phyloP scores from a whole-genome alignment of 1,140 invertebrate species.

The Musca domestica region DNA sequence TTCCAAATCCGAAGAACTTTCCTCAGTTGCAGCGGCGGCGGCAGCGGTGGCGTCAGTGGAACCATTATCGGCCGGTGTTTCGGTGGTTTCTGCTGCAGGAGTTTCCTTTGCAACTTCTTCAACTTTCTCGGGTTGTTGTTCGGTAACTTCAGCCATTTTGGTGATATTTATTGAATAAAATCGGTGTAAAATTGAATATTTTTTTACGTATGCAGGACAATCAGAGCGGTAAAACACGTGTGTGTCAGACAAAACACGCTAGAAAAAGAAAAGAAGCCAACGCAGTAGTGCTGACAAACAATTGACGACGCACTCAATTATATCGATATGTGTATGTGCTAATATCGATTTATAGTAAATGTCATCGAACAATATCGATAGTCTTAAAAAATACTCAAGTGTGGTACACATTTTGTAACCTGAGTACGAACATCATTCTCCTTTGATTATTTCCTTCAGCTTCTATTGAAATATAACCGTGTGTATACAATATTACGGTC shows the following conservation, averaged over 20 bases:
- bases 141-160: slow-evolving; percentile 42
- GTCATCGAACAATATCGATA: too few relatives aligned
- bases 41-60: background rate
- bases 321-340: too few relatives aligned
- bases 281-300: too few relatives aligned
- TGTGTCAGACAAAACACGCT: slow-evolving; percentile 8
- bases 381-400: too few relatives aligned
- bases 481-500: too few relatives aligned
- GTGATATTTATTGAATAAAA: background rate
- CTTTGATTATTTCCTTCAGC: too few relatives aligned
- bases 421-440: too few relatives aligned
- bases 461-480: too few relatives aligned
- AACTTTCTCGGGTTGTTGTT: slow-evolving; percentile 29
- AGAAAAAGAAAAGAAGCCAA: slow-evolving; percentile 16
- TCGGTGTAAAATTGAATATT: background rate
- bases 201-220: background rate
- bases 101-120: slow-evolving; percentile 27
- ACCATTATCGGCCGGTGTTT: slow-evolving; percentile 9
- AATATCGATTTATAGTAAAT: too few relatives aligned
- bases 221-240: slow-evolving; percentile 23
- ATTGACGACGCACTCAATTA: too few relatives aligned
- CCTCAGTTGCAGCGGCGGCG: slow-evolving; percentile 26
- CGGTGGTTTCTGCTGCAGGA: slow-evolving; percentile 20
- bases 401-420: too few relatives aligned
- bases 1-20: slow-evolving; percentile 48